Percentiles rank a stretch among this genome's conserved stretches.
phyloP scores from a whole-genome alignment of 2,797 vertebrate species.

The Pseudomugil tenellus region DNA sequence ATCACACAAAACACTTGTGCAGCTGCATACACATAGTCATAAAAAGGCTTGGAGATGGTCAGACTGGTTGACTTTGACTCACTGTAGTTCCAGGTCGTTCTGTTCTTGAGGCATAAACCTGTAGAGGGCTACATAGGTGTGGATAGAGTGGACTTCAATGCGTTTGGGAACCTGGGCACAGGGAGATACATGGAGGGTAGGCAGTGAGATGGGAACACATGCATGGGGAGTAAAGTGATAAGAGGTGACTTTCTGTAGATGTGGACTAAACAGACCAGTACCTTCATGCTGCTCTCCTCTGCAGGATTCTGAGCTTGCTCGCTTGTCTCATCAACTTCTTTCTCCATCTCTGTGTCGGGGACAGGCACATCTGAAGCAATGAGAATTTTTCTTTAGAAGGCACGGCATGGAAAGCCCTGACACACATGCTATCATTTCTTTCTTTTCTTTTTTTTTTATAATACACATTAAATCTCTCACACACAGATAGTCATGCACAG shows the following conservation, averaged over 20 bases:
- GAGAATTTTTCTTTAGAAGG: conserved; percentile 21
- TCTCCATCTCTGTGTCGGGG: conserved; percentile 53
- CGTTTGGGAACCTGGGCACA: conserved; percentile 76
- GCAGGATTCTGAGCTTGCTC: conserved; percentile 53
- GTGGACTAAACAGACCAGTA: conserved; percentile 26
- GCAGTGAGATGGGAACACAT: conserved; percentile 27
- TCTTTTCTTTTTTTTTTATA: neutral
- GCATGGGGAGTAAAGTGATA: neutral
- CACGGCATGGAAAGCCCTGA: neutral
- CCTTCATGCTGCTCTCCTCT: conserved; percentile 64
- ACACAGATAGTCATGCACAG: conserved; percentile 29
- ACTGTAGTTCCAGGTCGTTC: conserved; percentile 92
- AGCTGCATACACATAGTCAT: conserved; percentile 9
- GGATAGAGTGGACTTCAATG: conserved; percentile 87
- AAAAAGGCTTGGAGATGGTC: conserved; percentile 6
- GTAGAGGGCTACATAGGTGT: conserved; percentile 92
- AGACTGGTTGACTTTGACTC: conserved; percentile 70
- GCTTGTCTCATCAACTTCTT: conserved; percentile 61
- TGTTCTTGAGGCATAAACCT: conserved; percentile 92
- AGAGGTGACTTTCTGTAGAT: conserved; percentile 14
- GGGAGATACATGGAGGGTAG: neutral
- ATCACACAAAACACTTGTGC: conserved; percentile 13
- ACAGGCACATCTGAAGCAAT: conserved; percentile 42
- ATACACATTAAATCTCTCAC: conserved; percentile 20
- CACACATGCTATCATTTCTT: conserved; percentile 4